A percentile compares a stretch with the other conserved stretches of the same genome.
phyloP scores from a whole-genome alignment of 2,113 vertebrate genomes.

The Numenius arquata region DNA sequence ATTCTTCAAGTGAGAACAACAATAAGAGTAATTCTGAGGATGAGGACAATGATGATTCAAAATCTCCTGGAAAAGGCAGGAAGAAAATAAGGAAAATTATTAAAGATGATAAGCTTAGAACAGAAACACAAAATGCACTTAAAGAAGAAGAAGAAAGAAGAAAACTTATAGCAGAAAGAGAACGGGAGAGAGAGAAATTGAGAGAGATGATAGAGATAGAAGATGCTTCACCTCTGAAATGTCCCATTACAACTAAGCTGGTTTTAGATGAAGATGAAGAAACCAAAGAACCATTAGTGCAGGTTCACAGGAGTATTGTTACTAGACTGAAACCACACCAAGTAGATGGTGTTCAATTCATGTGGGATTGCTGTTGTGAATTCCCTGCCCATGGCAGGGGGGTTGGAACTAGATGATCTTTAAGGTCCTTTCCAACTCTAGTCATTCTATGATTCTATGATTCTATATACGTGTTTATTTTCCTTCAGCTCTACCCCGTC shows the following conservation, averaged over 20 bases:
- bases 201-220: conserved; percentile 93
- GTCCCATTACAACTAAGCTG: conserved; percentile 96
- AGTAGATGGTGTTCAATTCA: conserved; percentile 99
- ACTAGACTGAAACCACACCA: conserved; percentile 98
- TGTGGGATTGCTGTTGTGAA: too few relatives aligned
- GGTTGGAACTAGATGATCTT: too few relatives aligned
- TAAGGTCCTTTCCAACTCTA: too few relatives aligned
- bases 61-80: conserved; percentile 88
- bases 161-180: conserved; percentile 93
- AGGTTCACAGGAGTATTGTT: conserved; percentile 94
- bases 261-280: conserved; percentile 97
- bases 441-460: too few relatives aligned
- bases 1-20: too few relatives aligned
- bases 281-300: conserved; percentile 93
- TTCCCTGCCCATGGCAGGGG: too few relatives aligned
- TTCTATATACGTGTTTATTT: neutral
- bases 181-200: conserved; percentile 88
- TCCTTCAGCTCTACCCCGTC: neutral
- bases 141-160: conserved; percentile 97
- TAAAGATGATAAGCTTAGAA: conserved; percentile 92
- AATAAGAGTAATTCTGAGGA: conserved; percentile 77
- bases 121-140: conserved; percentile 93
- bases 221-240: conserved; percentile 84
- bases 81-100: conserved; percentile 98
- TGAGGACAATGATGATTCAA: conserved; percentile 82